These are phyloP conservation scores for Erythrocercus mccallii DNA, from an alignment of 2,113 vertebrate genomes.

Conservation along the genomic window DNA sequence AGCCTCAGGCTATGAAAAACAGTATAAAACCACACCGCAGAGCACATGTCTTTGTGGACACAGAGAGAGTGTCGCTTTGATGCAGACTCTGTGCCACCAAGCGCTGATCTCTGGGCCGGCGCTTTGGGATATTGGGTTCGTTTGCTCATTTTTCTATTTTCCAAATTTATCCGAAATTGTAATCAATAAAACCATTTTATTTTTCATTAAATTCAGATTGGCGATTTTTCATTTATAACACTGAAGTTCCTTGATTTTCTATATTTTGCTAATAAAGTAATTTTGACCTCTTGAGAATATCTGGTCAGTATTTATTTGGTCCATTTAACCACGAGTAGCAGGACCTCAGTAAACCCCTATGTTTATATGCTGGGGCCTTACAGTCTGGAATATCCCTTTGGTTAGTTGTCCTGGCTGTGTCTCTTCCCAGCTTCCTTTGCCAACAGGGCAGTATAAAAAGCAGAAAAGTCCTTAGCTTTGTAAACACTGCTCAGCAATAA, in stretches of 20 bases:
- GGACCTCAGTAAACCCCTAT: accelerated
- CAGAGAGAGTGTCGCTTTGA: too few species aligned
- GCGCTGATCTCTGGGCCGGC: too few species aligned
- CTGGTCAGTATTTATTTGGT: accelerated
- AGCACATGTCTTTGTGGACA: too few species aligned
- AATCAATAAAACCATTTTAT: too few species aligned
- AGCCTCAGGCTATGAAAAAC: too few species aligned
- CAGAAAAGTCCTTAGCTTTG: background rate
- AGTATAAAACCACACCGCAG: too few species aligned
- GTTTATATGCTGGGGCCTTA: background rate
- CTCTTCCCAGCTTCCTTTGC: background rate
- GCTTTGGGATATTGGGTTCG: too few species aligned
- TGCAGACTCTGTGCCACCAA: too few species aligned
- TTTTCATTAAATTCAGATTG: too few species aligned
- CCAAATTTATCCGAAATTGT: too few species aligned
- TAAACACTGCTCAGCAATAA: background rate
- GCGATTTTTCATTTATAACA: too few species aligned
- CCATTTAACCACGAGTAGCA: background rate
- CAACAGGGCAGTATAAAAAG: background rate
- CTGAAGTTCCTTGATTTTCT: background rate
- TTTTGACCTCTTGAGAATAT: background rate
- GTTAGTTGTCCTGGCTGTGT: background rate
- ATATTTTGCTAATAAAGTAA: background rate
- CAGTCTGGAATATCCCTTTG: background rate
- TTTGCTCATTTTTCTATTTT: too few species aligned